phyloP scores from a whole-genome alignment of 2,113 vertebrate species.

The Atherinomorus stipes region DNA sequence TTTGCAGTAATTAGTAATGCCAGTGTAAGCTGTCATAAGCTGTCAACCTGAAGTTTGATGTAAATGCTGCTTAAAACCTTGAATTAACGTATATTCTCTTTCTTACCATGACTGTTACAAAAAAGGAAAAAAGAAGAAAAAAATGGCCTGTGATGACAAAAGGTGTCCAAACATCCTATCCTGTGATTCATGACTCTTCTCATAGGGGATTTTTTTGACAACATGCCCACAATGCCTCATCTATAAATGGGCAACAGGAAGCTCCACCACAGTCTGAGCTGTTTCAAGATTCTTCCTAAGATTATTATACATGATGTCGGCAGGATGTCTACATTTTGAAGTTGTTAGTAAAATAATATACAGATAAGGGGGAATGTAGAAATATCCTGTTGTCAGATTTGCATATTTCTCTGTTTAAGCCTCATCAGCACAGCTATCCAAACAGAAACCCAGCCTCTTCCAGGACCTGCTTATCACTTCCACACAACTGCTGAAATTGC shows the following conservation, averaged over 20 bases:
- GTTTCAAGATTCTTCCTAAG: slow-evolving; percentile 30
- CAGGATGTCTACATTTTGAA: rapidly evolving
- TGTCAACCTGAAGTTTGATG: too few species aligned
- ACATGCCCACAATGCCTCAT: not conserved
- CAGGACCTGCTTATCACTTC: slow-evolving; percentile 19
- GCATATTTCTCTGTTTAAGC: not conserved
- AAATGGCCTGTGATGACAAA: slow-evolving; percentile 22
- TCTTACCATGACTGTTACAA: not conserved
- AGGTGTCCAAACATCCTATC: slow-evolving; percentile 12
- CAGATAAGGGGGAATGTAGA: not conserved
- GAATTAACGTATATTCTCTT: not conserved
- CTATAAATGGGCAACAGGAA: slow-evolving; percentile 26
- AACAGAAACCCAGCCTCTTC: not conserved
- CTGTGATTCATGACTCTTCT: slow-evolving; percentile 33
- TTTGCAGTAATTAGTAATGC: too few species aligned
- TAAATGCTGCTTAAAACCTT: not conserved
- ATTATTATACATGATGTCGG: slow-evolving; percentile 14
- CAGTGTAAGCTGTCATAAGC: too few species aligned
- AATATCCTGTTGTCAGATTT: not conserved
- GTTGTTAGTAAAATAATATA: not conserved
- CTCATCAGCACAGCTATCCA: not conserved
- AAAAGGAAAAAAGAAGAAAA: not conserved
- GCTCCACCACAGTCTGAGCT: not conserved
- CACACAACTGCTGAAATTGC: not conserved
- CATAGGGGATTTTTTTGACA: slow-evolving; percentile 55